phyloP scores from a whole-genome alignment of 2,797 vertebrate genomes.

The Gymnopithys bicolor region DNA sequence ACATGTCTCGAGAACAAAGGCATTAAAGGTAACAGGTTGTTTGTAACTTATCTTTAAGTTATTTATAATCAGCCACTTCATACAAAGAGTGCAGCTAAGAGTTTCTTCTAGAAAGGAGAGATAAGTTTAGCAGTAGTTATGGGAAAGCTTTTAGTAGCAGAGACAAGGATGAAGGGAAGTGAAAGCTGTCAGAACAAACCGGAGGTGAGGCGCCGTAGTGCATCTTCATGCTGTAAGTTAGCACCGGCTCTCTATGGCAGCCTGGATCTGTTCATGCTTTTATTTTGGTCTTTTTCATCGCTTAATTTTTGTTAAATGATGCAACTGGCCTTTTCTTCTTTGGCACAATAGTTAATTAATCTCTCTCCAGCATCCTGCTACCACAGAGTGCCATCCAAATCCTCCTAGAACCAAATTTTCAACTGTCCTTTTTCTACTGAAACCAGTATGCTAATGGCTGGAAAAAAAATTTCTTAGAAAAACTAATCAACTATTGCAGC shows the following conservation, averaged over 20 bases:
- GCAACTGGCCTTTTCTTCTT: neutral
- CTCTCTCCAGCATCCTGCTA: neutral
- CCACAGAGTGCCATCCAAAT: accelerated
- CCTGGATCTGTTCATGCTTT: neutral
- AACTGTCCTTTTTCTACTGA: neutral
- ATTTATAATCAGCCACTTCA: neutral
- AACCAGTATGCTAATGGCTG: accelerated
- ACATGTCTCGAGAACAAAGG: neutral
- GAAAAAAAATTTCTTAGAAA: neutral
- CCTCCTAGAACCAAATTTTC: neutral
- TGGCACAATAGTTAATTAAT: neutral
- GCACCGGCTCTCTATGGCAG: neutral
- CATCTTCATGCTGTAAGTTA: neutral
- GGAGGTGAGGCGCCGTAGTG: neutral
- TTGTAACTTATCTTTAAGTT: neutral
- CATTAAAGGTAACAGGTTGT: neutral
- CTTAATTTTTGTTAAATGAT: neutral
- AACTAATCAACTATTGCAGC: neutral
- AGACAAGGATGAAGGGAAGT: neutral
- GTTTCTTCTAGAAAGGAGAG: neutral
- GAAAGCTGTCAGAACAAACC: neutral
- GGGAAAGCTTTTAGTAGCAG: neutral
- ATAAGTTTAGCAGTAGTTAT: neutral
- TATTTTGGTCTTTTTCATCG: neutral
- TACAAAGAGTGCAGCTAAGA: neutral